These are phyloP conservation scores for Cavia porcellus DNA, from an alignment of 2,113 vertebrate genomes.

Conservation along the genomic window DNA sequence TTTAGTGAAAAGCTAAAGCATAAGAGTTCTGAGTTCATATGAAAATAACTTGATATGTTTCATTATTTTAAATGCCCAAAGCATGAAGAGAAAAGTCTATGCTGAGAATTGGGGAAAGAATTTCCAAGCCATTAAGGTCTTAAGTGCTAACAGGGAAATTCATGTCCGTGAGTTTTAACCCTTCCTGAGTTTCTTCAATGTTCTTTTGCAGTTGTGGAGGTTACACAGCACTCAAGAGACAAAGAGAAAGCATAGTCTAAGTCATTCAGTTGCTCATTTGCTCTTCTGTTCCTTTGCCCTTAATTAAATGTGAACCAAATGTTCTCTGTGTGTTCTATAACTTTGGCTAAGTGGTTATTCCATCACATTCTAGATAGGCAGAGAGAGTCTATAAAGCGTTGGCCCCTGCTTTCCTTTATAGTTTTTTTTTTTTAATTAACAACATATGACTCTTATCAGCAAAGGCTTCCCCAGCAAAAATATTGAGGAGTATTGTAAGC, in stretches of 20 bases:
- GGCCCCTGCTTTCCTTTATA: neutral
- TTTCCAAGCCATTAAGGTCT: neutral
- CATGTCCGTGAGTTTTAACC: neutral
- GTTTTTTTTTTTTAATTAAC: neutral
- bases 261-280: conserved; percentile 42
- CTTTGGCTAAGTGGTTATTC: conserved; percentile 25
- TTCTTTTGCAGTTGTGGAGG: neutral
- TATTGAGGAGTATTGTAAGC: neutral
- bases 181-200: neutral
- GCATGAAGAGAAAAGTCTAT: neutral
- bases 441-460: neutral
- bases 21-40: conserved; percentile 32
- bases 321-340: neutral
- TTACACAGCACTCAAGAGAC: neutral
- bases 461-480: neutral
- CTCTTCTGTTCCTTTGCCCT: conserved; percentile 8
- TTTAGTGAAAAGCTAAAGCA: conserved; percentile 61
- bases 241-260: conserved; percentile 49
- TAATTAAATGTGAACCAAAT: conserved; percentile 53
- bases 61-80: neutral
- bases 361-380: conserved; percentile 30
- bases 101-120: neutral
- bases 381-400: neutral
- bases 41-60: conserved; percentile 30
- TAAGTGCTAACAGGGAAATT: neutral